phyloP scores from a whole-genome alignment of 2,797 vertebrate species.

The Xenops minutus region DNA sequence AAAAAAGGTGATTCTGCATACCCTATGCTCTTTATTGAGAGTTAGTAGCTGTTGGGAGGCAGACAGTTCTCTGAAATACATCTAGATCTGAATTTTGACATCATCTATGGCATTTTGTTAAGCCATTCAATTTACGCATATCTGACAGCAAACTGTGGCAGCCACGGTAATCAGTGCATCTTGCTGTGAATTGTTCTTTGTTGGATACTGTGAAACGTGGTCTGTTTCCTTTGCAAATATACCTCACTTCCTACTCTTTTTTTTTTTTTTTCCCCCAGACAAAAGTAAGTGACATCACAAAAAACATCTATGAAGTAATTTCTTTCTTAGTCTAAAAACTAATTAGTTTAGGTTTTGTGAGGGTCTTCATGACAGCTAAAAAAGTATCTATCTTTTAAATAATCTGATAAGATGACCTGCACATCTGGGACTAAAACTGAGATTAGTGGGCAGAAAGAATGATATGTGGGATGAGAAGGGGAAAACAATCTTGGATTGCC shows the following conservation, averaged over 20 bases:
- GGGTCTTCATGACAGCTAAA: neutral
- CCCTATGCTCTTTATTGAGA: neutral
- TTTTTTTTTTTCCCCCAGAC: rapidly evolving
- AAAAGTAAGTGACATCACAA: neutral
- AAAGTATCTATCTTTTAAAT: neutral
- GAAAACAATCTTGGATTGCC: neutral
- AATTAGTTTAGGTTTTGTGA: neutral
- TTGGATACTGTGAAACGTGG: neutral
- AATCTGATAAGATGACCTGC: neutral
- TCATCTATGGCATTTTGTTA: neutral
- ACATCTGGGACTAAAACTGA: neutral
- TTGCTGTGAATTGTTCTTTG: neutral
- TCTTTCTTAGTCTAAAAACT: neutral
- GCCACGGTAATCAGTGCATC: neutral
- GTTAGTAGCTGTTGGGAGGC: neutral
- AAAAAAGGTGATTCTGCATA: neutral
- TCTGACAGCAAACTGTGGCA: neutral
- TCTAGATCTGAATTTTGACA: neutral
- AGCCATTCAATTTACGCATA: neutral
- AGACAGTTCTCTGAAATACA: neutral
- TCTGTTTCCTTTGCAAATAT: neutral
- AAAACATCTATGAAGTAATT: neutral
- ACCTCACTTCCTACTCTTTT: neutral
- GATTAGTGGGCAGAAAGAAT: neutral
- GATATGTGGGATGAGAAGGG: neutral